Evolutionary conservation across 2,113 vertebrate genomes (phyloP).

Genomic region (Rhineura floridana): DNA sequence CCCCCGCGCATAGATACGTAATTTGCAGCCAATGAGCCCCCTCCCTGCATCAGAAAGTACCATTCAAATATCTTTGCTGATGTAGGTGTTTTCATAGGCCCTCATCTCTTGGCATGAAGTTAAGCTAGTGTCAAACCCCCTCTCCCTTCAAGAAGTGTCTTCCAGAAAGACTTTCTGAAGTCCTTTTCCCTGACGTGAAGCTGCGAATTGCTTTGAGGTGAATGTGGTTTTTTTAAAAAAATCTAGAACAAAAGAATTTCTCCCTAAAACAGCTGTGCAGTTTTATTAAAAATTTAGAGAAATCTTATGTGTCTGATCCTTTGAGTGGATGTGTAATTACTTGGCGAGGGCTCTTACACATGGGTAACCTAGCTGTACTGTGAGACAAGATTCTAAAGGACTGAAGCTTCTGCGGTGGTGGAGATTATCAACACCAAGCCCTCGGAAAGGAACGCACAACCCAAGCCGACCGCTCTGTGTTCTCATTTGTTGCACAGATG

Average conservation of each 20-base stretch:
- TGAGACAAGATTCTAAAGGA: constrained; percentile 70
- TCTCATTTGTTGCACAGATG: constrained; percentile 69
- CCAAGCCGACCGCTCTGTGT: constrained; percentile 44
- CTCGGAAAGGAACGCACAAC: constrained; percentile 62
- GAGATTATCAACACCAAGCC: constrained; percentile 67
- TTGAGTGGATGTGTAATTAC: constrained; percentile 76
- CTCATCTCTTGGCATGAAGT: constrained; percentile 30
- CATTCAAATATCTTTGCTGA: constrained; percentile 34
- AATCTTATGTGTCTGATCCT: constrained; percentile 75
- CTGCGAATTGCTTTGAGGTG: constrained; percentile 67
- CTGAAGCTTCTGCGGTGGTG: constrained; percentile 63
- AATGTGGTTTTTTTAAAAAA: constrained; percentile 61
- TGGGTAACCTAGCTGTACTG: constrained; percentile 69
- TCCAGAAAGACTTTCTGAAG: constrained; percentile 62
- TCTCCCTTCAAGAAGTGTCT: constrained; percentile 17
- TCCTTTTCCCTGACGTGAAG: constrained; percentile 61
- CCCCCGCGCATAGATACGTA: too few species aligned
- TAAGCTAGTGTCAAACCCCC: constrained; percentile 42
- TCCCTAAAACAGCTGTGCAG: constrained; percentile 73
- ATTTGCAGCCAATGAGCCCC: constrained; percentile 7
- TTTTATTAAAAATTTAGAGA: constrained; percentile 81
- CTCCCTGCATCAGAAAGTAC: not conserved
- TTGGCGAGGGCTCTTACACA: constrained; percentile 73
- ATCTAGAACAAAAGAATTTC: constrained; percentile 73
- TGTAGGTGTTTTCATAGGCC: constrained; percentile 25